Evolutionary conservation across 1,140 invertebrate species (phyloP).

Genomic region (Atta texana): DNA sequence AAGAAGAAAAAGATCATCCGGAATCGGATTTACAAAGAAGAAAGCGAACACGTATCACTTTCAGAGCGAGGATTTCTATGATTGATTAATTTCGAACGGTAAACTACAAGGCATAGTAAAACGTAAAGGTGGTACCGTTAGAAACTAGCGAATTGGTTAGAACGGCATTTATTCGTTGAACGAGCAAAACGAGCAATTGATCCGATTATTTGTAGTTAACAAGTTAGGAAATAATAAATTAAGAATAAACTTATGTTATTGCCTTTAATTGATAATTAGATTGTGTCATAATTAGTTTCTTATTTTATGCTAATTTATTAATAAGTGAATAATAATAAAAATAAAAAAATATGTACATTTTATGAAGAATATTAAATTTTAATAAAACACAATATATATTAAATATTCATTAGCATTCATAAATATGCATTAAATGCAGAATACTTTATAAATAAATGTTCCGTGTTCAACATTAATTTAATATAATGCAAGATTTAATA

Average conservation of each 20-base stretch:
- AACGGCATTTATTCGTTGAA: background rate
- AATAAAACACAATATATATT: background rate
- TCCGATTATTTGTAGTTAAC: background rate
- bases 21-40: constrained; percentile 36
- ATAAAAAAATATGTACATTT: background rate
- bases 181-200: no score
- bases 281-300: background rate
- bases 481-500: background rate
- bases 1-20: constrained; percentile 22
- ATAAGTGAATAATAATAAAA: background rate
- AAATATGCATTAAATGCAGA: background rate
- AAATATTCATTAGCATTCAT: background rate
- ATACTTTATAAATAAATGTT: background rate
- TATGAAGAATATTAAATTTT: background rate
- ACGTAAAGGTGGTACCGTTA: background rate
- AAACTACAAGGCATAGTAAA: background rate
- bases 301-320: background rate
- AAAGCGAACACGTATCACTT: constrained; percentile 60
- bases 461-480: constrained; percentile 1
- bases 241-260: background rate
- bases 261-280: background rate
- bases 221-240: background rate
- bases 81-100: background rate
- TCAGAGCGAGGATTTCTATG: background rate
- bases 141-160: background rate